Base-by-base conservation (phyloP, 1,140 invertebrate species). In the Aphaenogaster ashmeadi region DNA sequence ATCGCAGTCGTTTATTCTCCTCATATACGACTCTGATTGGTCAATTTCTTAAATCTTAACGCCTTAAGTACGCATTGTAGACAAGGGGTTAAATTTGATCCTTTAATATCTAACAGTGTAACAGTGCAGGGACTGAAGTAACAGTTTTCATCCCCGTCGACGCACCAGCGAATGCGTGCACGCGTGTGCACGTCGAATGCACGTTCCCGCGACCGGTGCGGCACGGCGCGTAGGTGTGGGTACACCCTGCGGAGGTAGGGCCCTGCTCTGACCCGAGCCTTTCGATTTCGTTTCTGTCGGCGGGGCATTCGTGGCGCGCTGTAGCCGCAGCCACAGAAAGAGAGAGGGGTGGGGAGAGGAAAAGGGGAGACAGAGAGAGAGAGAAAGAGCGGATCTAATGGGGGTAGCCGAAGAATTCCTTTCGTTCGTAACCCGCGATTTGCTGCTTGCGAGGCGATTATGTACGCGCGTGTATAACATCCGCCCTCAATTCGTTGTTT, bases 351-450 rank as follows among this genome's bases (percentile, higher is more conserved):
- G n/a, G 27, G 38, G 2, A 44, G 15, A 33, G 21, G 9, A 13
- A n/a, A 33, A 69, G 38, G 44, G 0, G 2, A 58, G 11, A 56
- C 3, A 81, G 54, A 84, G n/a, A 33, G 15, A 67, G 74, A 44
- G 18, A 41, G 72, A 62, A 13, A 52, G 27, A 54, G n/a, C 27
- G 81, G 60, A 74, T 69, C 87, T 90, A 90, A 90, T 90, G 72
- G 86, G 89, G 88, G 79, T 90, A 90, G 79, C 75, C 74, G 69
- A 90, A 75, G 75, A 90, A 90, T 90, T 90, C 86, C 89, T 88
- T 69, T 78, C 69, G 66, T 81, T 90, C 80, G 88, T 88, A 90
- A 90, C 84, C 84, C 88, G 88, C 88, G 89, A 90, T 87, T 83
- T 89, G 71, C 77, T 54, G 84, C 84, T 87, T 85, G 89, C 71